A percentile compares a stretch with the other conserved stretches of the same genome.
Evolutionary conservation across 2,888 invertebrate genomes (phyloP).

Genomic region (Monochamus alternatus): DNA sequence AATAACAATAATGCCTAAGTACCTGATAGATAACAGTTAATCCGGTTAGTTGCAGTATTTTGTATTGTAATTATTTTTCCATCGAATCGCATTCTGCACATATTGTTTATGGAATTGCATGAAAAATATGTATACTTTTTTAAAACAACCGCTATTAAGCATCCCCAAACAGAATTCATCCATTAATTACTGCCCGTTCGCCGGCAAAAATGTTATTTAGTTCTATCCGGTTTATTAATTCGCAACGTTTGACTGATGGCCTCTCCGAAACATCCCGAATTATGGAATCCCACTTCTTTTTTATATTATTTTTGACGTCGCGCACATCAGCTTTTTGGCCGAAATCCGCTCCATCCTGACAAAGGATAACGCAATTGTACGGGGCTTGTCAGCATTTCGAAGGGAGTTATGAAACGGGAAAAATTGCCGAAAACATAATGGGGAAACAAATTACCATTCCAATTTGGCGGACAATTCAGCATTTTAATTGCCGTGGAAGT

Average conservation of each 20-base stretch:
- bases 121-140: no score
- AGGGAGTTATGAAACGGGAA: slow-evolving; percentile 18
- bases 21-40: no score
- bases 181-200: not conserved
- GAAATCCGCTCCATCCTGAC: slow-evolving; percentile 28
- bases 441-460: slow-evolving; percentile 16
- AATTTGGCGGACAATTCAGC: slow-evolving; percentile 5
- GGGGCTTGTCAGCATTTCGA: slow-evolving; percentile 11
- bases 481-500: not conserved
- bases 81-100: no score
- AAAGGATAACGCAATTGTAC: slow-evolving; percentile 28
- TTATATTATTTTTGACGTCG: slow-evolving; percentile 25
- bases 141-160: no score
- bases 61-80: no score
- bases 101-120: no score
- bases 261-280: slow-evolving; percentile 16
- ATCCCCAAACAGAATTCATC: not conserved
- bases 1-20: no score
- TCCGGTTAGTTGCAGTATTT: no score
- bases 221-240: slow-evolving; percentile 20
- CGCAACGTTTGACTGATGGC: slow-evolving; percentile 23
- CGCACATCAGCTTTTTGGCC: slow-evolving; percentile 19
- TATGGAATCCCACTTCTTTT: slow-evolving; percentile 22
- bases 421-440: slow-evolving; percentile 21
- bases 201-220: not conserved